Conservation (phyloP, 2,888 invertebrate species). For the Laspeyria flexula region DNA sequence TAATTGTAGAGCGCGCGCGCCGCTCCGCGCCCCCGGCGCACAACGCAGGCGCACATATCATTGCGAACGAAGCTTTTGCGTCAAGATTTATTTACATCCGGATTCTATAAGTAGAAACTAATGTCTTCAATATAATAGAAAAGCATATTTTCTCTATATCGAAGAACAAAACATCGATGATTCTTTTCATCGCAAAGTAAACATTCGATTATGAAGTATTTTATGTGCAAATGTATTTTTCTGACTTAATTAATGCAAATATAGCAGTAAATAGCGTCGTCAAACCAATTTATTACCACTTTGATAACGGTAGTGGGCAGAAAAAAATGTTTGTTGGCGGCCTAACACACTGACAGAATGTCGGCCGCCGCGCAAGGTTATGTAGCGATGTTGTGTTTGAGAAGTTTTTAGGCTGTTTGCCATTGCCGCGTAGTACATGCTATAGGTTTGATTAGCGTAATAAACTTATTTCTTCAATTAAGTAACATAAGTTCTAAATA, state of each 20-base stretch:
- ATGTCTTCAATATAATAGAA: slow-evolving; percentile 26
- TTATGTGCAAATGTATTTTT: slow-evolving; percentile 21
- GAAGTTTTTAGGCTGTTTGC: slow-evolving; percentile 26
- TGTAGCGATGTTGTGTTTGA: slow-evolving; percentile 10
- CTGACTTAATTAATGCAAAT: slow-evolving; percentile 49
- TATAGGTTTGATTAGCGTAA: slow-evolving; percentile 1
- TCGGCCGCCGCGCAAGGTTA: slow-evolving; percentile 42
- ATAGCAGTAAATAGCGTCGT: slow-evolving; percentile 54
- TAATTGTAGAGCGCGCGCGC: slow-evolving; percentile 70
- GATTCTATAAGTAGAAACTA: slow-evolving; percentile 62
- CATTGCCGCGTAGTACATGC: slow-evolving; percentile 18
- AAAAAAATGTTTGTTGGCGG: slow-evolving; percentile 50
- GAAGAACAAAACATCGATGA: background rate
- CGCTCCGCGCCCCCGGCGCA: slow-evolving; percentile 50
- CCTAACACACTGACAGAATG: slow-evolving; percentile 42
- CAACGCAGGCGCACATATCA: slow-evolving; percentile 47
- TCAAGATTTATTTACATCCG: slow-evolving; percentile 79
- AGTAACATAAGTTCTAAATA: background rate
- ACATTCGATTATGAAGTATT: slow-evolving; percentile 2
- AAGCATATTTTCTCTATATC: slow-evolving; percentile 6
- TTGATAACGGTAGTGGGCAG: slow-evolving; percentile 53
- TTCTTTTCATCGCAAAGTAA: background rate
- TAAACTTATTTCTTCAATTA: background rate
- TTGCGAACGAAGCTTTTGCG: slow-evolving; percentile 64
- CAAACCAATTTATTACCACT: slow-evolving; percentile 50